Evolutionary conservation across 2,888 invertebrate species (phyloP).

Genomic region (Ophion ellenae): DNA sequence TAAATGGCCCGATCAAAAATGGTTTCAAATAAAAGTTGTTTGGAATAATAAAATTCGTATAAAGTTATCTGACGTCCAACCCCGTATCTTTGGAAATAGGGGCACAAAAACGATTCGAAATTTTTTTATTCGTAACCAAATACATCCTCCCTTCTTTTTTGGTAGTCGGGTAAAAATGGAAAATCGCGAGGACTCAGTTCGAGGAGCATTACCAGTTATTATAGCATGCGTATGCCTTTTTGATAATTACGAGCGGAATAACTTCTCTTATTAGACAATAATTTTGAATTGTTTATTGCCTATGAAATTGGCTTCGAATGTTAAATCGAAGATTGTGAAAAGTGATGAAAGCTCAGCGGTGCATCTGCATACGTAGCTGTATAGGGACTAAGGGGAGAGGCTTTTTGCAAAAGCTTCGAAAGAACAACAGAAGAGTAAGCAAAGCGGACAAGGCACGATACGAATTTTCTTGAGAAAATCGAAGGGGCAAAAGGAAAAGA

Average conservation of each 20-base stretch:
- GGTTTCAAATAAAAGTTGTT: too few relatives aligned
- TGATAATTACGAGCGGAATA: background rate
- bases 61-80: too few relatives aligned
- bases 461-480: background rate
- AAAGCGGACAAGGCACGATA: background rate
- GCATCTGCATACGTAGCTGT: background rate
- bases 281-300: background rate
- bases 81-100: too few relatives aligned
- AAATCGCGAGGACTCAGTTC: too few relatives aligned
- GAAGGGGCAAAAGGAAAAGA: conserved; percentile 3
- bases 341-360: background rate
- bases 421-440: background rate
- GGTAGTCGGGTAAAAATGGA: too few relatives aligned
- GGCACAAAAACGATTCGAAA: too few relatives aligned
- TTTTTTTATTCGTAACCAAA: too few relatives aligned
- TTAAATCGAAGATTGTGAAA: background rate
- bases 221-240: background rate
- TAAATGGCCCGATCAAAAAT: too few relatives aligned
- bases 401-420: background rate
- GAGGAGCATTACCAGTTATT: too few relatives aligned
- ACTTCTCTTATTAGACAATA: background rate
- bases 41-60: too few relatives aligned
- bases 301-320: background rate
- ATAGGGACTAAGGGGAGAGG: background rate
- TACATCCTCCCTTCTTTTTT: too few relatives aligned